phyloP scores from a whole-genome alignment of 2,888 invertebrate genomes.

The Tubulanus polymorphus region DNA sequence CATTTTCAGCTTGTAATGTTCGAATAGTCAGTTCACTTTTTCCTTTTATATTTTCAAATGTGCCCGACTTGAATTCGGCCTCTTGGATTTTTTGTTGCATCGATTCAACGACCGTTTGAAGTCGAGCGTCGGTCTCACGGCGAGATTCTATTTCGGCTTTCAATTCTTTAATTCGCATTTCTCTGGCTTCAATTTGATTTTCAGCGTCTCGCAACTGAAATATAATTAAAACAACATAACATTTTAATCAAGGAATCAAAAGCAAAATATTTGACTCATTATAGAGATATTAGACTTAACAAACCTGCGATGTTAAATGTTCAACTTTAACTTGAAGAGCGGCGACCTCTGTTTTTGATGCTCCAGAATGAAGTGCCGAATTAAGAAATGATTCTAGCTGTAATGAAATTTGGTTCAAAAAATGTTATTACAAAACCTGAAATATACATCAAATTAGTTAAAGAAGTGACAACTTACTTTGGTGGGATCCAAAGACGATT shows the following conservation, averaged over 20 bases:
- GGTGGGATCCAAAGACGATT: no score
- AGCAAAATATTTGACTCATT: no score
- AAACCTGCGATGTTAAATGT: no score
- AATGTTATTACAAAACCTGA: no score
- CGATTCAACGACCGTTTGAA: slow-evolving; percentile 31
- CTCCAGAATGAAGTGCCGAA: neutral
- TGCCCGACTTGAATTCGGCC: slow-evolving; percentile 37
- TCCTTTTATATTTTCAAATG: slow-evolving; percentile 40
- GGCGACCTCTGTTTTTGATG: slow-evolving; percentile 43
- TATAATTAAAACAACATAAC: neutral
- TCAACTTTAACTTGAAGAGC: slow-evolving; percentile 42
- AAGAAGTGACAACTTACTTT: no score
- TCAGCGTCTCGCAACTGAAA: slow-evolving; percentile 37
- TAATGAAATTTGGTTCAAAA: neutral
- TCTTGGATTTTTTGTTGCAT: slow-evolving; percentile 38
- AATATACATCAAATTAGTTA: no score
- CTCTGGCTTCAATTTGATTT: slow-evolving; percentile 41
- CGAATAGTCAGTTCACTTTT: slow-evolving; percentile 45
- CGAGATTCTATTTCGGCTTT: slow-evolving; percentile 36
- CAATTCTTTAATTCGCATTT: slow-evolving; percentile 43
- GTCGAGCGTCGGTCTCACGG: slow-evolving; percentile 39
- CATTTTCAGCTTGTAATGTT: slow-evolving; percentile 43
- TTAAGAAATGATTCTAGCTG: neutral
- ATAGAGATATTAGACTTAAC: no score
- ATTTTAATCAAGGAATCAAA: neutral